A percentile compares a stretch with the other conserved stretches of the same genome.
These are phyloP conservation scores for Antigone vipio DNA, from an alignment of 2,113 vertebrate species.

Conservation along the genomic window DNA sequence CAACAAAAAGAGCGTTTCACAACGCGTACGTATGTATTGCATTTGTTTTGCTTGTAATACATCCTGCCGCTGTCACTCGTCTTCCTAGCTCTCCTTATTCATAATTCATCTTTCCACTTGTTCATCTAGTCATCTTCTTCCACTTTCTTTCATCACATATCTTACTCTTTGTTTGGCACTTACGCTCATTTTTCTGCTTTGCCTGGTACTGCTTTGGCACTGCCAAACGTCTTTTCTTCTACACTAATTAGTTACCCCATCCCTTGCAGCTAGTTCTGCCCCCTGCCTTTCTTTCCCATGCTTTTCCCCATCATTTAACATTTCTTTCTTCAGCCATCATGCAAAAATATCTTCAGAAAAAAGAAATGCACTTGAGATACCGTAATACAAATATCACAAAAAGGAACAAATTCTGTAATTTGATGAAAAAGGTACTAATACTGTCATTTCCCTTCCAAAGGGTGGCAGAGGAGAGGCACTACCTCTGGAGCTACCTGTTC, in stretches of 20 bases:
- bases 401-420: neutral
- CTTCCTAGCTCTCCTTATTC: neutral
- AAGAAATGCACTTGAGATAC: neutral
- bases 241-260: neutral
- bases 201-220: neutral
- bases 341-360: neutral
- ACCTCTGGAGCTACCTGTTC: neutral
- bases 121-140: neutral
- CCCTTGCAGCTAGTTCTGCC: too few species aligned
- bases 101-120: neutral
- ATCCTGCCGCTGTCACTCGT: neutral
- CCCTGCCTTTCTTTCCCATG: neutral
- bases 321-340: neutral
- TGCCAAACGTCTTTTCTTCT: neutral
- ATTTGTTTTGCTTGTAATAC: rapidly evolving
- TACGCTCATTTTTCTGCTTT: neutral
- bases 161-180: neutral
- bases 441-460: neutral
- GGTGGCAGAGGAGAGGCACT: neutral
- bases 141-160: neutral
- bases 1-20: rapidly evolving
- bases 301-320: neutral
- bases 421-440: neutral
- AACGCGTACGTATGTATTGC: rapidly evolving
- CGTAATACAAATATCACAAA: neutral